Evolutionary conservation across 2,113 vertebrate species (phyloP).

Genomic region (Pipra filicauda): DNA sequence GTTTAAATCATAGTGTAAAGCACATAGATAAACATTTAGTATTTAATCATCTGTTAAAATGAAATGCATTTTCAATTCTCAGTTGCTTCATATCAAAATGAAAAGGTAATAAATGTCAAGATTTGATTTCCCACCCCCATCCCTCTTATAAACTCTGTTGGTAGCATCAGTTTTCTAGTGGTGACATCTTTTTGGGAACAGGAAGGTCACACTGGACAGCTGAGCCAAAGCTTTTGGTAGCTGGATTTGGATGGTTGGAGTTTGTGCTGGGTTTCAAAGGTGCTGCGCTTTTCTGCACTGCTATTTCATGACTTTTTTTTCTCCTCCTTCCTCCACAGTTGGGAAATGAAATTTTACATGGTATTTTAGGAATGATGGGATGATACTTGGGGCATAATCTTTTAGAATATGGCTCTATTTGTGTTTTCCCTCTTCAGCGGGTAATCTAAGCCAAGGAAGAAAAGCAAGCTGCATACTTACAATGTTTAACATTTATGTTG

Average conservation of each 20-base stretch:
- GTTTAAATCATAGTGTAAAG: constrained; percentile 48
- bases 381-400: not conserved
- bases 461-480: not conserved
- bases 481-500: not conserved
- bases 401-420: not conserved
- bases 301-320: not conserved
- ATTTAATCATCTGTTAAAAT: constrained; percentile 67
- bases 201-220: not conserved
- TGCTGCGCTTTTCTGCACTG: not conserved
- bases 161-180: constrained; percentile 15
- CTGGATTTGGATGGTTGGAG: not conserved
- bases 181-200: not conserved
- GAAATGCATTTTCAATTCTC: constrained; percentile 57
- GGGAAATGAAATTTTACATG: not conserved
- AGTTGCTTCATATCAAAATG: constrained; percentile 2
- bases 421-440: not conserved
- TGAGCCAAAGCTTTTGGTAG: not conserved
- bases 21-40: constrained; percentile 64
- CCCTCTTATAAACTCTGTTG: not conserved
- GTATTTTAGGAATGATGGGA: not conserved
- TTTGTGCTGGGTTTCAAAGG: not conserved
- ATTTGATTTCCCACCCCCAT: not conserved
- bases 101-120: constrained; percentile 43
- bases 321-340: accelerated
- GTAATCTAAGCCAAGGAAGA: not conserved